These are phyloP conservation scores for Agapornis canus DNA, from an alignment of 2,797 vertebrate species.

Conservation along the genomic window DNA sequence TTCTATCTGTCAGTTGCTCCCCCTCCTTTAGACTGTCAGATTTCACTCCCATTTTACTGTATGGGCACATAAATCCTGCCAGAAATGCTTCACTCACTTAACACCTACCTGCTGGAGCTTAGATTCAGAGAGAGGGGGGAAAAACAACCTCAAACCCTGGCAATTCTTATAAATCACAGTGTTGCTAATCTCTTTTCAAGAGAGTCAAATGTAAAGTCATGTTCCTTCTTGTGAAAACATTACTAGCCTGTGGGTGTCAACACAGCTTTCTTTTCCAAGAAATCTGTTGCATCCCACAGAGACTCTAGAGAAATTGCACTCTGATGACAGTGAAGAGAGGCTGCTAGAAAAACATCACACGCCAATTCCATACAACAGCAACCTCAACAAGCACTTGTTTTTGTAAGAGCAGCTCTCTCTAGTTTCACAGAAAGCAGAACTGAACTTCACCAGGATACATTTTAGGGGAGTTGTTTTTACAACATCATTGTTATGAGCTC, in stretches of 20 bases:
- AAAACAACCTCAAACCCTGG: constrained; percentile 44
- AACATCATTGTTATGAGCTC: not conserved
- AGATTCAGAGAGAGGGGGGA: not conserved
- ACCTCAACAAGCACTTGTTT: constrained; percentile 45
- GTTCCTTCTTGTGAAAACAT: constrained; percentile 75
- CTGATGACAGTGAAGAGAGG: constrained; percentile 67
- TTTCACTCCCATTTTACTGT: constrained; percentile 60
- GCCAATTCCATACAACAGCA: constrained; percentile 29
- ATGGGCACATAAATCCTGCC: constrained; percentile 51
- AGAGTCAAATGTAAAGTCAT: constrained; percentile 74
- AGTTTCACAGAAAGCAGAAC: constrained; percentile 42
- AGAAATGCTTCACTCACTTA: constrained; percentile 66
- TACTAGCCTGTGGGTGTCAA: constrained; percentile 76
- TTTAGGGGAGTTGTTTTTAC: not conserved
- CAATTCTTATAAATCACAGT: constrained; percentile 65
- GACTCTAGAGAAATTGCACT: constrained; percentile 66
- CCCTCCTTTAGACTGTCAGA: constrained; percentile 54
- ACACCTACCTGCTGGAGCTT: constrained; percentile 67
- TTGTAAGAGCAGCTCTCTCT: constrained; percentile 41
- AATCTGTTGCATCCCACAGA: constrained; percentile 72
- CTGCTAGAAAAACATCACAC: constrained; percentile 65
- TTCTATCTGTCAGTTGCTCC: constrained; percentile 51
- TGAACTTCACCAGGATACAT: constrained; percentile 31
- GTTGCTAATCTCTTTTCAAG: constrained; percentile 70
- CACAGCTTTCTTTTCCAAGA: constrained; percentile 74